Conservation (phyloP, 2,888 invertebrate species). For the Endomychus coccineus region DNA sequence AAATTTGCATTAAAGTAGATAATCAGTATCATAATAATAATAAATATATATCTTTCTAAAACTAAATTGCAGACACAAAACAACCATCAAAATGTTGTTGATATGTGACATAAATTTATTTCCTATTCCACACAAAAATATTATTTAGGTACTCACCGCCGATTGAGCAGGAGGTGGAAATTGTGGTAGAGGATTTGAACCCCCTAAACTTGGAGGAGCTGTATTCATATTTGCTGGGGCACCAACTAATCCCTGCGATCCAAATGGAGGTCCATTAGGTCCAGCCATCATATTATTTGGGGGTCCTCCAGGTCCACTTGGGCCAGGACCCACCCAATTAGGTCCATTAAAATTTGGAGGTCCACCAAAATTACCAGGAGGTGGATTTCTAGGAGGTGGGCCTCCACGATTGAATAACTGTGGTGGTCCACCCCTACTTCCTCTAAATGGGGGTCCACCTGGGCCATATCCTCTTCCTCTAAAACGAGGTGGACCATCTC, state of each 20-base stretch:
- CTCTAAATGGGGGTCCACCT: conserved; percentile 41
- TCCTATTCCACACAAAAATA: no score
- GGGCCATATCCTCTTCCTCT: conserved; percentile 61
- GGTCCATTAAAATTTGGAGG: conserved; percentile 51
- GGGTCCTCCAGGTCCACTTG: conserved; percentile 8
- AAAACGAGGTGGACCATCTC: conserved; percentile 57
- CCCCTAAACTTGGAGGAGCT: conserved; percentile 26
- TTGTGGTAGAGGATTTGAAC: conserved; percentile 11
- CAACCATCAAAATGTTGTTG: no score
- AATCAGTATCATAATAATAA: no score
- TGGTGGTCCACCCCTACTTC: conserved; percentile 48
- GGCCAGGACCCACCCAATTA: conserved; percentile 58
- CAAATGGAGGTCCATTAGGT: conserved; percentile 15
- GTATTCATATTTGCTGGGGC: conserved; percentile 34
- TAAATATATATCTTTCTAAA: no score
- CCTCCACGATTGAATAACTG: conserved; percentile 45
- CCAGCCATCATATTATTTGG: conserved; percentile 12
- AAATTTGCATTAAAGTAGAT: no score
- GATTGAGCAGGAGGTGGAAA: conserved; percentile 6
- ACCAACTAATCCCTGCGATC: conserved; percentile 28
- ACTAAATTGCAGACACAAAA: no score
- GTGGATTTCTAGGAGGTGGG: conserved; percentile 46
- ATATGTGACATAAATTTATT: no score
- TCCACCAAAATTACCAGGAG: conserved; percentile 46
- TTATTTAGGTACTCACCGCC: neutral